Conservation (phyloP, 23 tunicate species). For the Aplidium turbinatum region DNA sequence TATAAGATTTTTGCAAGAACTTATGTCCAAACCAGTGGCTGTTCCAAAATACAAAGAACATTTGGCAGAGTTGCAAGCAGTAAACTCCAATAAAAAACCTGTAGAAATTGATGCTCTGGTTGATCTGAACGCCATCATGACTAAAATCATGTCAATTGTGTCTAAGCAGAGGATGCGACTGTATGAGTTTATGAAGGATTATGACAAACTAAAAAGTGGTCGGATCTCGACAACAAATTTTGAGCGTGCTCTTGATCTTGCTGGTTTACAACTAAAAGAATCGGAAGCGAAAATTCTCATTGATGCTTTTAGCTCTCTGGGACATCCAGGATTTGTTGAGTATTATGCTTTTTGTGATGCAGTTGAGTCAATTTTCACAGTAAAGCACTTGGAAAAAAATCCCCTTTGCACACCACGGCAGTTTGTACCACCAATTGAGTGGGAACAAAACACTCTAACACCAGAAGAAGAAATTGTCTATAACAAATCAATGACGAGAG, state of each 20-base stretch:
- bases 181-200: constrained; percentile 91
- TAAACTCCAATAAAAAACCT: constrained; percentile 81
- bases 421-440: constrained; percentile 89
- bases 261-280: constrained; percentile 78
- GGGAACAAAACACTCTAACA: constrained; percentile 73
- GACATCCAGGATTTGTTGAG: constrained; percentile 73
- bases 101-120: constrained; percentile 66
- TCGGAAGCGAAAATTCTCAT: constrained; percentile 70
- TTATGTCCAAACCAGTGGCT: constrained; percentile 48
- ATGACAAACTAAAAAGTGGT: constrained; percentile 85
- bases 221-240: constrained; percentile 55
- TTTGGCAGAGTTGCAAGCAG: constrained; percentile 63
- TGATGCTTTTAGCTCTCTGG: constrained; percentile 49
- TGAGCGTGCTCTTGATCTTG: constrained; percentile 74
- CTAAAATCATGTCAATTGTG: constrained; percentile 69
- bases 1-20: constrained; percentile 58
- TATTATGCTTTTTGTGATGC: constrained; percentile 74
- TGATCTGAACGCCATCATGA: constrained; percentile 54
- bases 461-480: constrained; percentile 59
- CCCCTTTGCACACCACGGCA: constrained; percentile 71
- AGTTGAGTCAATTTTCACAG: constrained; percentile 79
- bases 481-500: constrained; percentile 51
- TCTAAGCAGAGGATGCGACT: constrained; percentile 71
- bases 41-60: constrained; percentile 67
- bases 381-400: constrained; percentile 69